Evolutionary conservation across 2,113 vertebrate genomes (phyloP), one percentile per base, ranked within the genome.

Genomic region (Hystrix cristata): DNA sequence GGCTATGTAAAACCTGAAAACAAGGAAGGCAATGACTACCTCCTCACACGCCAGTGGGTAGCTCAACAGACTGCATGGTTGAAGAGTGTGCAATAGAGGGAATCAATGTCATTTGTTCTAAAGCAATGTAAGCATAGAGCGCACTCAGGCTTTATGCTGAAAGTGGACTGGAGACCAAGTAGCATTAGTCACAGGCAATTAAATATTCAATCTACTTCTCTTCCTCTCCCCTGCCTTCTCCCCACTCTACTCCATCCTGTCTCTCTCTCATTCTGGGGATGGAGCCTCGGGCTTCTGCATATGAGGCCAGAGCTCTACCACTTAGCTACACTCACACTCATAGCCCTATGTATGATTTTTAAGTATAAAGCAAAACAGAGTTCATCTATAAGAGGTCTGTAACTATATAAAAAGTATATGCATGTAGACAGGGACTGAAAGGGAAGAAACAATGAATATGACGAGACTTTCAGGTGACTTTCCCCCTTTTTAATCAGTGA

Each of bases 321-420:
- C 46, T 62, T 15, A 53, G 3, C 18, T 69, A 46, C n/a, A 46
- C 76, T 55, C 76, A 53, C 19, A 34, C 12, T 14, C 25, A 12
- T n/a, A 64, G 27, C 34, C 18, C 18, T 94, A 62, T 60, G 57
- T 85, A 87, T 64, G 8, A 89, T 65, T 64, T 82, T 69, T 88
- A 91, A 79, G n/a, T 71, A 93, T 95, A 81, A 79, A 78, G 46
- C 25, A 95, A 91, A 91, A 92, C 0, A 62, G 18, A 89, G 89
- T 62, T 92, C 71, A 23, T 90, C 55, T 87, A 95, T 11, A 19
- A 38, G 13, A 69, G 59, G 67, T 31, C 55, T 74, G 0, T 69
- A 84, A 83, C 31, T 84, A 51, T 31, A 13, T 48, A 92, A 81
- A 87, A 95, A 71, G 3, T 38, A 69, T 19, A 96, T n/a, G 18